A percentile compares a stretch with the other conserved stretches of the same genome.
phyloP scores from a whole-genome alignment of 2,888 invertebrate genomes.

The Archips crataeganus region DNA sequence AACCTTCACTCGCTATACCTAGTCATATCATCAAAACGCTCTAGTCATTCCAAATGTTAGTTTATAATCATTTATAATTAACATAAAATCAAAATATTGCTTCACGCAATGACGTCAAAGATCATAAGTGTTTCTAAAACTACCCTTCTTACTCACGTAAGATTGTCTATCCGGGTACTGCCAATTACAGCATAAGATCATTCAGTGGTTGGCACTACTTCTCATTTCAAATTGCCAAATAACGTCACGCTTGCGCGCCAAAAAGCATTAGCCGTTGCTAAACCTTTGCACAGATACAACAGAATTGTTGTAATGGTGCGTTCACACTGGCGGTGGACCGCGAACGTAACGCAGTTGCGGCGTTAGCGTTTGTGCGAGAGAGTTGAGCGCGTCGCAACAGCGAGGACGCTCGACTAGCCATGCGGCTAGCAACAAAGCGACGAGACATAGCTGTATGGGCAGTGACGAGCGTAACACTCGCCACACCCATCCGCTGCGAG shows the following conservation, averaged over 20 bases:
- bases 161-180: constrained; percentile 23
- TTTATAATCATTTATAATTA: constrained; percentile 51
- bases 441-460: constrained; percentile 91
- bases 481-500: constrained; percentile 88
- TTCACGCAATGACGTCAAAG: constrained; percentile 53
- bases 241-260: constrained; percentile 26
- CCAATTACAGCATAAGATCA: constrained; percentile 14
- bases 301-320: constrained; percentile 49
- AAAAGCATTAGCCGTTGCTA: constrained; percentile 11
- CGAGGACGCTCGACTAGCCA: constrained; percentile 91
- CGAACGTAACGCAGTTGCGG: constrained; percentile 93
- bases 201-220: constrained; percentile 25
- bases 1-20: constrained; percentile 15
- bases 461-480: constrained; percentile 91
- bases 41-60: constrained; percentile 55
- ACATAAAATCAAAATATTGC: constrained; percentile 55
- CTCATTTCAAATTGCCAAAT: constrained; percentile 7
- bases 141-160: not conserved
- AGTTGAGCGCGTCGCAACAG: constrained; percentile 92
- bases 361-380: constrained; percentile 90
- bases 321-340: constrained; percentile 92
- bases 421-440: constrained; percentile 90
- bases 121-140: not conserved
- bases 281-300: constrained; percentile 39
- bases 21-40: constrained; percentile 30